Conservation (phyloP, 1,140 invertebrate species). For the Heliconius eleuchia region DNA sequence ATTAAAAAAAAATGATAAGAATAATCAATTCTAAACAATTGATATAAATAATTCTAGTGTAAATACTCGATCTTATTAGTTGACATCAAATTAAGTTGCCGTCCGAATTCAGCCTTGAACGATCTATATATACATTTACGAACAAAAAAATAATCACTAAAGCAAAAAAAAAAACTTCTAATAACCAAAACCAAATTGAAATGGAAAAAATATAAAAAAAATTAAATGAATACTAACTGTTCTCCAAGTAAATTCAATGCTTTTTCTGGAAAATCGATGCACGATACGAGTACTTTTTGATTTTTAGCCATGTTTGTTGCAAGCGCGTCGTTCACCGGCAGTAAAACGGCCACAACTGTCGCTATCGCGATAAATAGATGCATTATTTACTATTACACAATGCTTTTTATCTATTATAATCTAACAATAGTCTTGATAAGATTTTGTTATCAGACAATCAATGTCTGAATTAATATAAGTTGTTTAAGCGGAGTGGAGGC, state of each 20-base stretch:
- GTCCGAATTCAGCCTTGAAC: background rate
- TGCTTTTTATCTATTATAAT: constrained; percentile 28
- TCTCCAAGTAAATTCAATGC: constrained; percentile 66
- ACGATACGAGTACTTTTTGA: constrained; percentile 75
- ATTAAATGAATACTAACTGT: constrained; percentile 59
- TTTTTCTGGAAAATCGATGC: constrained; percentile 70
- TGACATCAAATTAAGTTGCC: background rate
- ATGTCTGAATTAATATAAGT: background rate
- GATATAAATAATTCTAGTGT: background rate
- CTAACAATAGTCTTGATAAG: background rate
- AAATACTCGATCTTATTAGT: background rate
- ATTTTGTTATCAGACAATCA: background rate
- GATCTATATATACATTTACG: background rate
- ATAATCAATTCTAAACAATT: background rate
- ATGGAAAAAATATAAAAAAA: background rate
- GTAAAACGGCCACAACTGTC: constrained; percentile 40
- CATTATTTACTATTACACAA: constrained; percentile 45
- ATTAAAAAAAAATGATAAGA: background rate
- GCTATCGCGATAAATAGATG: constrained; percentile 36
- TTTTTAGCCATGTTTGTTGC: constrained; percentile 62
- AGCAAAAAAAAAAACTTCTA: no score
- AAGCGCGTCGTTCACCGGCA: constrained; percentile 43
- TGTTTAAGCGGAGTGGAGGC: background rate
- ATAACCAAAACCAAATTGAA: background rate
- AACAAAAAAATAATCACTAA: no score